Conservation (phyloP, 2,888 invertebrate genomes). For the Heliconius cydno region DNA sequence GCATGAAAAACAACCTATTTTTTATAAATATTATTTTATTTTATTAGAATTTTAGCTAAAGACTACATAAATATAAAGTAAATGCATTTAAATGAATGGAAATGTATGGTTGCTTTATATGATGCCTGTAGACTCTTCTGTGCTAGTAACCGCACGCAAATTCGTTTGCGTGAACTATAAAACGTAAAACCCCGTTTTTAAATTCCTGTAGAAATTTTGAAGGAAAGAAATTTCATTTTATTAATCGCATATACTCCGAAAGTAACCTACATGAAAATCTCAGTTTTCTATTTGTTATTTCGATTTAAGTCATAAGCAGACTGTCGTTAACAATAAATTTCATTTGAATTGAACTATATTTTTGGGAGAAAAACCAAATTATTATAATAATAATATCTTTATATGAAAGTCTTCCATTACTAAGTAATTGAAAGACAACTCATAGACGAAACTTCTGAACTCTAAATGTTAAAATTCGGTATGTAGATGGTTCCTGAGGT, state of each 20-base stretch:
- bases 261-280: neutral
- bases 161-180: neutral
- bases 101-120: neutral
- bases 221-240: too few relatives aligned
- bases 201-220: neutral
- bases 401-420: too few relatives aligned
- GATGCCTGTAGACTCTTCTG: neutral
- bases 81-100: neutral
- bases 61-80: neutral
- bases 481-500: neutral
- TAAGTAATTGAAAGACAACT: too few relatives aligned
- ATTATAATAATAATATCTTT: too few relatives aligned
- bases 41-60: neutral
- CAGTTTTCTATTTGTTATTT: neutral
- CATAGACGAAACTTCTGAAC: neutral
- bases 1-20: neutral
- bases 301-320: neutral
- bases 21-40: neutral
- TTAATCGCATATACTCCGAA: neutral
- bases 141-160: neutral
- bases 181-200: neutral
- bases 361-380: too few relatives aligned
- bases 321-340: too few relatives aligned
- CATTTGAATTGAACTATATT: too few relatives aligned
- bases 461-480: neutral